A percentile compares a stretch with the other conserved stretches of the same genome.
phyloP scores from a whole-genome alignment of 2,797 vertebrate species.

The Smutsia temminckii region DNA sequence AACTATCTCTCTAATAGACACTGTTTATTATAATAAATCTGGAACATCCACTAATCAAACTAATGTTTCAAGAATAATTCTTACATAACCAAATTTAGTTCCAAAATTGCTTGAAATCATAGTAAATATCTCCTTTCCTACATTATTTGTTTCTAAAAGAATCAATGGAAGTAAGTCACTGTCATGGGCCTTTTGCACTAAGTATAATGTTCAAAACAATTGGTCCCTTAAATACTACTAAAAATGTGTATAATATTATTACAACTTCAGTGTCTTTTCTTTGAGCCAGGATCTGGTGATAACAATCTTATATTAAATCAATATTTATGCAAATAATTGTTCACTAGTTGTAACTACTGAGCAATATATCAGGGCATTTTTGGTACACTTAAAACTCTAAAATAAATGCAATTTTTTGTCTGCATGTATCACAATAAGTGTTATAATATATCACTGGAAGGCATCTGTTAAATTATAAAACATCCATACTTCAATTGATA shows the following conservation, averaged over 20 bases:
- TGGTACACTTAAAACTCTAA: conserved; percentile 9
- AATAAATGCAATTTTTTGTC: not conserved
- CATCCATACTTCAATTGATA: not conserved
- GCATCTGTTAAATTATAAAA: not conserved
- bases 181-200: not conserved
- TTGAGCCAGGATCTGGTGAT: not conserved
- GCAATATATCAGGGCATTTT: not conserved
- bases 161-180: not conserved
- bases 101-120: not conserved
- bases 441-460: not conserved
- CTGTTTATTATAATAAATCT: not conserved
- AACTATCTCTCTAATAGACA: not conserved
- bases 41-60: not conserved
- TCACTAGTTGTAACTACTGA: not conserved
- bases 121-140: not conserved
- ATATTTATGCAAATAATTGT: not conserved
- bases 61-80: conserved; percentile 12
- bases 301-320: not conserved
- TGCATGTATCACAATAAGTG: not conserved
- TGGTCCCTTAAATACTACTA: not conserved
- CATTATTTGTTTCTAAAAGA: not conserved
- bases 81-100: not conserved
- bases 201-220: not conserved
- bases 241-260: not conserved
- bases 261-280: not conserved